phyloP scores from a whole-genome alignment of 2,797 vertebrate species.

The Rhinichthys osculus region DNA sequence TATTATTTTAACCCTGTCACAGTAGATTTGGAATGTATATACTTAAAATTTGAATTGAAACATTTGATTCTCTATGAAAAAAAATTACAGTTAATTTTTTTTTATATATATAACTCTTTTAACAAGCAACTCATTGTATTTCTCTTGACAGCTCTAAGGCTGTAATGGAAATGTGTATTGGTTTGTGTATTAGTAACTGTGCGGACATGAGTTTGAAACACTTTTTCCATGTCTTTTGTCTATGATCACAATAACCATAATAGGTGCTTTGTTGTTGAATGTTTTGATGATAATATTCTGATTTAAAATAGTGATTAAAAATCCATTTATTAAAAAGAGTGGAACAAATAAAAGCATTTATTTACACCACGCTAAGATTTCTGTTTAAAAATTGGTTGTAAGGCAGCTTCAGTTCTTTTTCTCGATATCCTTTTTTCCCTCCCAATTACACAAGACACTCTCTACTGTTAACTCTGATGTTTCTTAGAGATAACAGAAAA shows the following conservation, averaged over 20 bases:
- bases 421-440: not conserved
- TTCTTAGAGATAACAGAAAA: not conserved
- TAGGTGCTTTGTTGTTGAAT: not conserved
- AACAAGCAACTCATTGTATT: not conserved
- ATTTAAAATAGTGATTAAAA: not conserved
- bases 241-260: not conserved
- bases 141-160: not conserved
- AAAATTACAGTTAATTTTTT: no score
- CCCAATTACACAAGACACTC: not conserved
- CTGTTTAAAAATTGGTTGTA: not conserved
- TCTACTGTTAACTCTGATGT: not conserved
- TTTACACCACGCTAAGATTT: slow-evolving; percentile 1
- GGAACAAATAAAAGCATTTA: not conserved
- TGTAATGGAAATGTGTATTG: not conserved
- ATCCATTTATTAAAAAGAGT: not conserved
- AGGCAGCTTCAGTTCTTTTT: not conserved
- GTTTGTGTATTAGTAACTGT: not conserved
- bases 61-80: no score
- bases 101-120: no score
- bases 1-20: not conserved
- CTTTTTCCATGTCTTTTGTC: not conserved
- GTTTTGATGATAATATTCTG: not conserved
- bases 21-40: not conserved
- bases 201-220: not conserved
- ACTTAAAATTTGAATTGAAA: no score